Conservation (phyloP, 53 echinoderm and acorn worm species). For the Henricia sp. region DNA sequence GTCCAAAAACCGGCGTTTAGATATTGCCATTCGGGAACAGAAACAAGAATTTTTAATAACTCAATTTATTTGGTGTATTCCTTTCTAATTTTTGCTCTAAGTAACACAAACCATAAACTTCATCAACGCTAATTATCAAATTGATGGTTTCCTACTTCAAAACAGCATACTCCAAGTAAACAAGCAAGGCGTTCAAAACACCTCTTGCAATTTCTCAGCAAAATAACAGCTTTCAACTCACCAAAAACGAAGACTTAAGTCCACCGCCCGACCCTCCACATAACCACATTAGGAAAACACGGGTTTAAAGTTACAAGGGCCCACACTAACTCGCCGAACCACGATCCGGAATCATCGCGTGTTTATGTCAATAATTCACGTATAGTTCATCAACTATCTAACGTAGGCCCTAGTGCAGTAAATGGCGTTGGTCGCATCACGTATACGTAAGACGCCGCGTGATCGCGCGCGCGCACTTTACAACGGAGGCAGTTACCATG, state of each 20-base stretch:
- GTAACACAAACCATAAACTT: no score
- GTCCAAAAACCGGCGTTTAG: no score
- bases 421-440: neutral
- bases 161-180: no score
- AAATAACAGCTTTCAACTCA: no score
- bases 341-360: neutral
- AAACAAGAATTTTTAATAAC: no score
- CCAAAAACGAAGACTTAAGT: neutral
- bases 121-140: no score
- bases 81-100: no score
- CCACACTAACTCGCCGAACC: neutral
- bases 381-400: conserved; percentile 30
- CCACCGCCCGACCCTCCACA: neutral
- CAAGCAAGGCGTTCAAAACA: neutral
- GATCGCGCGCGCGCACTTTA: neutral
- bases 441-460: no score
- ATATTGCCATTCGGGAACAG: no score
- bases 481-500: conserved; percentile 32
- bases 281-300: neutral
- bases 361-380: conserved; percentile 7
- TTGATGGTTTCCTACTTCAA: no score
- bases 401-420: neutral
- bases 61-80: no score
- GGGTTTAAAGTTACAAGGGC: conserved; percentile 3
- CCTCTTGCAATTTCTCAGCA: neutral